Evolutionary conservation across 2,888 invertebrate species (phyloP).

Genomic region (Toxonevra muliebris): DNA sequence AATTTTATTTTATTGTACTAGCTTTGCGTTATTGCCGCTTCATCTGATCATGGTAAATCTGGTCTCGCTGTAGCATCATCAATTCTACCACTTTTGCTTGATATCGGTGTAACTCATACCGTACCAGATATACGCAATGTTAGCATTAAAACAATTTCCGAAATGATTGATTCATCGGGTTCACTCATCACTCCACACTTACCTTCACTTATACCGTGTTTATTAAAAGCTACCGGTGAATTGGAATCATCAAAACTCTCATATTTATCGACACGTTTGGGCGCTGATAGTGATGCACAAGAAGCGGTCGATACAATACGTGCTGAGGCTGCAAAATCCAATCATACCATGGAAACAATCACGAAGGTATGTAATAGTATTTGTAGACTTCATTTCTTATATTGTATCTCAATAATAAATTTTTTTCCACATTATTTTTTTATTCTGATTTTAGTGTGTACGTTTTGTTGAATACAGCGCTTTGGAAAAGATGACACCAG

Average conservation of each 20-base stretch:
- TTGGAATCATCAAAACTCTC: slow-evolving; percentile 82
- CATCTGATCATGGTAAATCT: slow-evolving; percentile 74
- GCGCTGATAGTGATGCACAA: slow-evolving; percentile 75
- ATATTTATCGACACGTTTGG: slow-evolving; percentile 79
- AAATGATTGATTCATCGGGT: slow-evolving; percentile 84
- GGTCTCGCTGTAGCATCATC: slow-evolving; percentile 77
- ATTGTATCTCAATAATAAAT: neutral
- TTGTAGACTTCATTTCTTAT: neutral
- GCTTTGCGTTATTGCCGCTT: slow-evolving; percentile 78
- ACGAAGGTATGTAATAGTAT: slow-evolving; percentile 73
- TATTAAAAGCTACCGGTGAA: slow-evolving; percentile 88
- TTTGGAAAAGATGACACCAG: slow-evolving; percentile 82
- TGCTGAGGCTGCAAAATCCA: slow-evolving; percentile 82
- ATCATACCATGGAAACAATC: slow-evolving; percentile 89
- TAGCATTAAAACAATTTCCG: slow-evolving; percentile 85
- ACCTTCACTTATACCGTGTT: slow-evolving; percentile 80
- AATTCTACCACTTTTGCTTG: slow-evolving; percentile 82
- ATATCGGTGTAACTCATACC: slow-evolving; percentile 80
- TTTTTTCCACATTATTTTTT: neutral
- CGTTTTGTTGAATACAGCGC: slow-evolving; percentile 79
- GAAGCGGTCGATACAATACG: slow-evolving; percentile 82
- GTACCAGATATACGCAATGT: slow-evolving; percentile 82
- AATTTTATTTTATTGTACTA: slow-evolving; percentile 58
- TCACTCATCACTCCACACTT: slow-evolving; percentile 82
- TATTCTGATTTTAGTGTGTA: slow-evolving; percentile 66